These are phyloP conservation scores for Tetanocera ferruginea DNA, from an alignment of 2,888 invertebrate species.

Conservation along the genomic window DNA sequence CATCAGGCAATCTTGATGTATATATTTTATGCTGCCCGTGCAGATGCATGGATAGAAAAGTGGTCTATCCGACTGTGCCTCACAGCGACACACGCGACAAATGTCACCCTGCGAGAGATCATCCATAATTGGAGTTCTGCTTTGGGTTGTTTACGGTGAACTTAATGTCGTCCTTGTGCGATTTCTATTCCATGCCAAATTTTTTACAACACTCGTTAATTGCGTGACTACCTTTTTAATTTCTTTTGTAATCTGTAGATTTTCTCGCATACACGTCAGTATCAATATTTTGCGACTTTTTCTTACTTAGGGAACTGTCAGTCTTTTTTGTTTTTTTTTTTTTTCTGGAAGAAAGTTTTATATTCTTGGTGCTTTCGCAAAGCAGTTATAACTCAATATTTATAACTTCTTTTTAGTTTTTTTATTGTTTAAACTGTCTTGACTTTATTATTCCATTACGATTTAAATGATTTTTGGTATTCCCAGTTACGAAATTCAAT, in stretches of 20 bases:
- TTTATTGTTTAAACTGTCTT: not conserved
- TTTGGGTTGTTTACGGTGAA: too few relatives aligned
- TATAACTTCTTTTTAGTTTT: not conserved
- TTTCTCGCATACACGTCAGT: slow-evolving; percentile 43
- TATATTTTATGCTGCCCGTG: slow-evolving; percentile 99
- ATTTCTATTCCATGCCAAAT: slow-evolving; percentile 37
- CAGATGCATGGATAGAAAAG: slow-evolving; percentile 99
- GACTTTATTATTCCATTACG: not conserved
- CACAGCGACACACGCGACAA: slow-evolving; percentile 97
- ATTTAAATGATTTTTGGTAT: not conserved
- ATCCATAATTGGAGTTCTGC: slow-evolving; percentile 58
- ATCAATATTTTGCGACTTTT: not conserved
- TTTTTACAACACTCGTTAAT: not conserved
- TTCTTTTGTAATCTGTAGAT: not conserved
- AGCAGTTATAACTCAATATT: not conserved
- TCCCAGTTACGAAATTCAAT: not conserved
- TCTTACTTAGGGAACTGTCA: not conserved
- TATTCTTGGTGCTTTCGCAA: not conserved
- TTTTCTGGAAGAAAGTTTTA: not conserved
- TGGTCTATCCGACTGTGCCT: slow-evolving; percentile 91
- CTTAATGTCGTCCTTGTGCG: slow-evolving; percentile 5
- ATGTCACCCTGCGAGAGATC: slow-evolving; percentile 80
- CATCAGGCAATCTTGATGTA: slow-evolving; percentile 97
- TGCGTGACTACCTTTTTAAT: not conserved
- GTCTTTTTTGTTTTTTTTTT: not conserved